Percentiles rank a stretch among this genome's conserved stretches.
Evolutionary conservation across 2,113 vertebrate species (phyloP).

Genomic region (Chionodraco myersi): DNA sequence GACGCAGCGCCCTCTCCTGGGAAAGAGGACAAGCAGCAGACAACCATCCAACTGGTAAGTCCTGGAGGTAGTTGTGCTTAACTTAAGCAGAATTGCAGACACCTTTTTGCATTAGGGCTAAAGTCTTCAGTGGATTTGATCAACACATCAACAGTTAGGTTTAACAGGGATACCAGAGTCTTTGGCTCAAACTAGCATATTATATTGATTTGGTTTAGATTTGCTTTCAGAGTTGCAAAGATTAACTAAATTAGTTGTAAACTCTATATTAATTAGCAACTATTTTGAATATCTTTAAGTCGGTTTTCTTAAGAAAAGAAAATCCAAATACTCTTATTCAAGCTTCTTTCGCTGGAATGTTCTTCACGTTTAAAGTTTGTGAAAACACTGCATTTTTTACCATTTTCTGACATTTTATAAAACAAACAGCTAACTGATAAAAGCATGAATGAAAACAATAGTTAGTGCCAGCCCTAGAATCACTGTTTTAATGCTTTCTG

Average conservation of each 20-base stretch:
- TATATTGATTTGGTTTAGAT: neutral
- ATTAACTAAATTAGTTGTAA: too few species aligned
- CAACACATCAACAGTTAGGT: neutral
- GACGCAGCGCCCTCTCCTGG: conserved; percentile 65
- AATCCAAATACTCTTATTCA: too few species aligned
- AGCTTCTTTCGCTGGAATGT: too few species aligned
- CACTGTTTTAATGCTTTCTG: neutral
- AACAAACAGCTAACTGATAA: too few species aligned
- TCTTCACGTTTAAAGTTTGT: too few species aligned
- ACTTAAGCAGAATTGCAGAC: neutral
- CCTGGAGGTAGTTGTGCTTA: neutral
- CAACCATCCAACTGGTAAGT: conserved; percentile 71
- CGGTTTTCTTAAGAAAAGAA: too few species aligned
- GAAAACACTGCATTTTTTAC: too few species aligned
- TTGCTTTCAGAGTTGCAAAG: too few species aligned
- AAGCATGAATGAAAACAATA: too few species aligned
- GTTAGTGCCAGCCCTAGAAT: neutral
- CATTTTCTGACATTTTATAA: too few species aligned
- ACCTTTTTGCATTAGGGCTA: neutral
- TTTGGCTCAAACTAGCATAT: neutral
- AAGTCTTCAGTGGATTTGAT: neutral
- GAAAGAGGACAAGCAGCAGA: conserved; percentile 55
- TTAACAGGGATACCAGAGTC: neutral
- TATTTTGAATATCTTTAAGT: too few species aligned
- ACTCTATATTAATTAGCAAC: too few species aligned